Percentiles rank a stretch among this genome's conserved stretches.
Evolutionary conservation across 1,140 invertebrate species (phyloP).

Genomic region (Acromyrmex heyeri): DNA sequence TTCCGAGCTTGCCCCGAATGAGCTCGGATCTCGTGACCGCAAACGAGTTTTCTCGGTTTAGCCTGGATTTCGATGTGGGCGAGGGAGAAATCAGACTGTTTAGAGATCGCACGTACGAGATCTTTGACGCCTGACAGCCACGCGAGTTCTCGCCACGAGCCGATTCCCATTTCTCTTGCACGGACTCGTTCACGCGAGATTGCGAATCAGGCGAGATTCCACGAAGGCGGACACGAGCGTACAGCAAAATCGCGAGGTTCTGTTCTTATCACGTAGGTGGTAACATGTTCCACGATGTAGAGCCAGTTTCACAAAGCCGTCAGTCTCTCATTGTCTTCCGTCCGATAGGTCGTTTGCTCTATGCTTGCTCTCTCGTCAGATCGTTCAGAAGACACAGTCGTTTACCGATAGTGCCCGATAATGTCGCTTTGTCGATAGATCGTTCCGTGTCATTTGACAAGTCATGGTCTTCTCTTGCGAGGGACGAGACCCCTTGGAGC

Average conservation of each 20-base stretch:
- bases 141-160: constrained; percentile 62
- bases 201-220: constrained; percentile 68
- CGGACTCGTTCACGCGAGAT: constrained; percentile 75
- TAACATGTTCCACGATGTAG: constrained; percentile 40
- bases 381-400: constrained; percentile 63
- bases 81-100: constrained; percentile 31
- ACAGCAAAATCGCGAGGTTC: constrained; percentile 43
- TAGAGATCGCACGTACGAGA: constrained; percentile 50
- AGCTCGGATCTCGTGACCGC: constrained; percentile 58
- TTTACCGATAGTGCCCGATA: constrained; percentile 41
- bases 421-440: constrained; percentile 69
- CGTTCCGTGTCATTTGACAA: constrained; percentile 22
- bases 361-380: neutral
- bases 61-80: neutral
- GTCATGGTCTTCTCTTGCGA: constrained; percentile 79
- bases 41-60: constrained; percentile 55
- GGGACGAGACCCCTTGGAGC: constrained; percentile 88
- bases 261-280: constrained; percentile 67
- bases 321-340: constrained; percentile 59
- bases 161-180: constrained; percentile 47
- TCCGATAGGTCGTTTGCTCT: constrained; percentile 49
- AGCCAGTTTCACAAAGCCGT: constrained; percentile 16
- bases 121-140: constrained; percentile 69
- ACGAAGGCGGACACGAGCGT: constrained; percentile 79
- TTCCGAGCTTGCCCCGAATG: neutral